These are phyloP conservation scores for Ditula angustiorana DNA, from an alignment of 2,888 invertebrate species.

Conservation along the genomic window DNA sequence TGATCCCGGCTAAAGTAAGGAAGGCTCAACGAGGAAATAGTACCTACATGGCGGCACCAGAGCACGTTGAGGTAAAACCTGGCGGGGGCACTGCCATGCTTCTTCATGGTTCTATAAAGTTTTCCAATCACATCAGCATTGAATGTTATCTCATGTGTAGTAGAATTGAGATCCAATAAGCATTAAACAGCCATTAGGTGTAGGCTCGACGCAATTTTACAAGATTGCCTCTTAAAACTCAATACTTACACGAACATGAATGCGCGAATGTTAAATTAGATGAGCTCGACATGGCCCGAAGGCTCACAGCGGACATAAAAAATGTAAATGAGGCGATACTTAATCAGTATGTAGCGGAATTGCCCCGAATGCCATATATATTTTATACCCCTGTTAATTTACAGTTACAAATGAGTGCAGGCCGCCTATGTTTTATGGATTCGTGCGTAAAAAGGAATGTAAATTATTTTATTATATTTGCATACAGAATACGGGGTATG, in stretches of 20 bases:
- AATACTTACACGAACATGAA: slow-evolving; percentile 7
- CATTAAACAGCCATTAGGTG: slow-evolving; percentile 43
- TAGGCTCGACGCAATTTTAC: slow-evolving; percentile 32
- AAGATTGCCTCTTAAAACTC: slow-evolving; percentile 27
- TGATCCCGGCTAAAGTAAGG: too few species aligned
- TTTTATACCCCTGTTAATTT: slow-evolving; percentile 6
- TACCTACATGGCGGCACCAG: too few species aligned
- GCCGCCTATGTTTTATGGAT: slow-evolving; percentile 4
- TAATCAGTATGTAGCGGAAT: slow-evolving; percentile 8
- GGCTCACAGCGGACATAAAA: slow-evolving; percentile 7
- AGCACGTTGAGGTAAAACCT: too few species aligned
- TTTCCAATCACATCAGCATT: slow-evolving; percentile 26
- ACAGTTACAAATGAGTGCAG: slow-evolving; percentile 4
- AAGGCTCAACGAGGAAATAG: too few species aligned
- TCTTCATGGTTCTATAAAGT: slow-evolving; percentile 20
- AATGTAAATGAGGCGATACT: slow-evolving; percentile 10
- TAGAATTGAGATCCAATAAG: slow-evolving; percentile 48
- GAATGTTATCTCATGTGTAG: slow-evolving; percentile 26
- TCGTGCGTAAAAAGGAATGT: slow-evolving; percentile 6
- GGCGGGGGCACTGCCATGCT: too few species aligned
- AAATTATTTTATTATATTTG: slow-evolving; percentile 28
- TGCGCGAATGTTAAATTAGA: slow-evolving; percentile 15
- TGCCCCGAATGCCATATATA: neutral
- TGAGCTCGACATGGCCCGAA: neutral
- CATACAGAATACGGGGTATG: slow-evolving; percentile 16